A percentile compares a stretch with the other conserved stretches of the same genome.
Conservation (phyloP, 2,113 vertebrate species). For the Hassar affinis region DNA sequence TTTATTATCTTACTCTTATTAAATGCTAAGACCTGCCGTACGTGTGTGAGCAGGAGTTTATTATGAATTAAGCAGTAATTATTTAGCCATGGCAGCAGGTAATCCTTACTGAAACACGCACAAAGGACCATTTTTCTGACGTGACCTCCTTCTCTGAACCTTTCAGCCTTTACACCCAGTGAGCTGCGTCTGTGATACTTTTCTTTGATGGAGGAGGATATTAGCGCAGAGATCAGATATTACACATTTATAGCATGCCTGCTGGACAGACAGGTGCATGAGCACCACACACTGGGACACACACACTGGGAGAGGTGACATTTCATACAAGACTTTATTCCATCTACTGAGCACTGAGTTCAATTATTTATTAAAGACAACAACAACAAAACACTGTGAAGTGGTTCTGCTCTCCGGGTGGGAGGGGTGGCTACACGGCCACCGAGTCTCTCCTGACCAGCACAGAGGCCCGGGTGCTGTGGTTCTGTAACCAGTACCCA, state of each 20-base stretch:
- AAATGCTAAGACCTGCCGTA: background rate
- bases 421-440: background rate
- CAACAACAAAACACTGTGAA: background rate
- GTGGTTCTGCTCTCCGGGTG: background rate
- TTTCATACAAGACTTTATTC: background rate
- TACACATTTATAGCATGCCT: background rate
- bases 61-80: background rate
- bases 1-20: background rate
- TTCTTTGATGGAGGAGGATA: no score
- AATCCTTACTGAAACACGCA: no score
- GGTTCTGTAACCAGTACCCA: background rate
- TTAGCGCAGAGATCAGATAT: background rate
- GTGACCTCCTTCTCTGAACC: no score
- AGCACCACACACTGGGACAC: background rate
- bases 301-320: background rate
- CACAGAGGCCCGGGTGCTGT: background rate
- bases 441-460: background rate
- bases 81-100: background rate
- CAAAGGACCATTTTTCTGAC: no score
- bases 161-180: no score
- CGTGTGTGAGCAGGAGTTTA: background rate
- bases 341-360: no score
- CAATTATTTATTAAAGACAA: conserved; percentile 19
- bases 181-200: no score
- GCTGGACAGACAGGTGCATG: background rate